Evolutionary conservation across 2,113 vertebrate species (phyloP).

Genomic region (Oreamnos americanus): DNA sequence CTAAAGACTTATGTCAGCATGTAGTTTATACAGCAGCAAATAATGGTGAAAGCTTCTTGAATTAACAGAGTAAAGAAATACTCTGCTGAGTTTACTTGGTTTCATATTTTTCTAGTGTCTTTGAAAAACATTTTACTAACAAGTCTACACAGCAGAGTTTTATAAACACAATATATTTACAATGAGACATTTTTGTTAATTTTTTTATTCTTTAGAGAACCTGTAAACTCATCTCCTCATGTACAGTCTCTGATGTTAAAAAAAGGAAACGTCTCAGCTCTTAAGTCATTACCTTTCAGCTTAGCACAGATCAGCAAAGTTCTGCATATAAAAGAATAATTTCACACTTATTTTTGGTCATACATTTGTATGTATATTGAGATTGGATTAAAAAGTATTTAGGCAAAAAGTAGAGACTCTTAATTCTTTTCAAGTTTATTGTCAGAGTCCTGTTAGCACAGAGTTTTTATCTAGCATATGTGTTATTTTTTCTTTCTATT

Average conservation of each 20-base stretch:
- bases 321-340: constrained; percentile 19
- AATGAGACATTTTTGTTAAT: constrained; percentile 3
- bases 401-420: constrained; percentile 27
- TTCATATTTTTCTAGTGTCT: constrained; percentile 39
- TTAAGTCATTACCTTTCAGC: not conserved
- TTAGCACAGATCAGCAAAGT: constrained; percentile 8
- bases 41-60: constrained; percentile 49
- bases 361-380: constrained; percentile 39
- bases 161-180: constrained; percentile 24
- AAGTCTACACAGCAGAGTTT: not conserved
- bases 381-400: constrained; percentile 31
- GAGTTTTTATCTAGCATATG: constrained; percentile 22
- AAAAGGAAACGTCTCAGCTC: not conserved
- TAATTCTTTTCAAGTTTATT: constrained; percentile 32
- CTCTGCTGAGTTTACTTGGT: constrained; percentile 26
- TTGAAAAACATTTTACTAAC: constrained; percentile 44
- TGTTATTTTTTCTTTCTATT: constrained; percentile 72
- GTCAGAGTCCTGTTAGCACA: not conserved
- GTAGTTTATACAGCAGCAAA: constrained; percentile 35
- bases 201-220: constrained; percentile 33
- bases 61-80: constrained; percentile 19
- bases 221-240: constrained; percentile 27
- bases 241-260: not conserved
- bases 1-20: constrained; percentile 48
- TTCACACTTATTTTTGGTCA: constrained; percentile 25